Conservation (phyloP, 2,797 vertebrate genomes). For the Euphonia xanthogaster region DNA sequence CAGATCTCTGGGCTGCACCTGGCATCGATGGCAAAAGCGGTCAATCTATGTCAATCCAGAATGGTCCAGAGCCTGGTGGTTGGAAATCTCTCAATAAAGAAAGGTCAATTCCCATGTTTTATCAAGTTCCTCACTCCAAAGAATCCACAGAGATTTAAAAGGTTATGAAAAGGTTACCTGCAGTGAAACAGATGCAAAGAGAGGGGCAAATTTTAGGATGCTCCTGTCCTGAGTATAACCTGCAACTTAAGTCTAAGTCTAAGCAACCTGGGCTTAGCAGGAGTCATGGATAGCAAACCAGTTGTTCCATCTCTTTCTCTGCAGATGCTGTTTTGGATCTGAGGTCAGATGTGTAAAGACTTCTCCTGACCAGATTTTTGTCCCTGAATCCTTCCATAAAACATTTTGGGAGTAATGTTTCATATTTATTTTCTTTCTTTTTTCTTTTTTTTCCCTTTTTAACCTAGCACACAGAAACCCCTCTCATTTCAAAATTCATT, state of each 20-base stretch:
- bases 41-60: background rate
- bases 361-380: background rate
- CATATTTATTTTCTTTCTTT: rapidly evolving
- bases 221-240: background rate
- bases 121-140: background rate
- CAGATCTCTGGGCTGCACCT: background rate
- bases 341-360: background rate
- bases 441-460: background rate
- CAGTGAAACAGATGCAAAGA: background rate
- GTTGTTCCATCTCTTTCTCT: background rate
- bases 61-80: background rate
- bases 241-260: background rate
- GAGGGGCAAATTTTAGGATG: background rate
- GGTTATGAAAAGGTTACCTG: background rate
- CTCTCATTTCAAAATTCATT: background rate
- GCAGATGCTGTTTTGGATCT: background rate
- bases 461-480: rapidly evolving
- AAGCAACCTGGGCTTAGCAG: background rate
- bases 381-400: background rate
- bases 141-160: background rate
- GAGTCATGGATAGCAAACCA: background rate
- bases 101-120: background rate
- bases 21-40: background rate
- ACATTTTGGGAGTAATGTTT: rapidly evolving
- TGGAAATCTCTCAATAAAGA: background rate